These are phyloP conservation scores for Camelus dromedarius DNA, from an alignment of 2,113 vertebrate species.

Conservation along the genomic window DNA sequence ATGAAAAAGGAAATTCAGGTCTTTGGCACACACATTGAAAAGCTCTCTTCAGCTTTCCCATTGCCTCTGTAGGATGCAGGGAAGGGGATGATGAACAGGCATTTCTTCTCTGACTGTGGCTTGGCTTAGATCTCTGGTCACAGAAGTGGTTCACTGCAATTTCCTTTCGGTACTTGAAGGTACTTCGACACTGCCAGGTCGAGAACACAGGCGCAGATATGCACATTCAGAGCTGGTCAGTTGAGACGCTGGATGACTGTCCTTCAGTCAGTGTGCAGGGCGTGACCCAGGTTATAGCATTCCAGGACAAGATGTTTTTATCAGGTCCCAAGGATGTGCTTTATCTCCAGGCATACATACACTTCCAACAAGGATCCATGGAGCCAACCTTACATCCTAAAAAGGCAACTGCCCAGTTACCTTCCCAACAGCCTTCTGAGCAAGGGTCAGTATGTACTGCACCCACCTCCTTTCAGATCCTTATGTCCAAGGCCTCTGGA, in stretches of 20 bases:
- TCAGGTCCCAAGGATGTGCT: no score
- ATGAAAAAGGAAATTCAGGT: neutral
- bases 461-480: neutral
- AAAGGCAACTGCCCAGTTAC: accelerated
- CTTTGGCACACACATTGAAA: neutral
- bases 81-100: no score
- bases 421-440: neutral
- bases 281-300: no score
- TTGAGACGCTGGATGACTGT: accelerated
- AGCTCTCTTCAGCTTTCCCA: accelerated
- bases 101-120: neutral
- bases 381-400: neutral
- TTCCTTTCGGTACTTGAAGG: neutral
- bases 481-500: neutral
- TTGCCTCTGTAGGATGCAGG: accelerated
- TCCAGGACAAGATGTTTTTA: neutral
- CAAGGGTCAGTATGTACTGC: no score
- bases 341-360: neutral
- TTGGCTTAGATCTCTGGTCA: neutral
- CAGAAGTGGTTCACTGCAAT: neutral
- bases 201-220: accelerated
- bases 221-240: accelerated
- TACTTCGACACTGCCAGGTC: neutral
- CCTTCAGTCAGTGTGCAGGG: no score
- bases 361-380: accelerated